phyloP scores from a whole-genome alignment of 2,797 vertebrate genomes.

The Botia kubotai region DNA sequence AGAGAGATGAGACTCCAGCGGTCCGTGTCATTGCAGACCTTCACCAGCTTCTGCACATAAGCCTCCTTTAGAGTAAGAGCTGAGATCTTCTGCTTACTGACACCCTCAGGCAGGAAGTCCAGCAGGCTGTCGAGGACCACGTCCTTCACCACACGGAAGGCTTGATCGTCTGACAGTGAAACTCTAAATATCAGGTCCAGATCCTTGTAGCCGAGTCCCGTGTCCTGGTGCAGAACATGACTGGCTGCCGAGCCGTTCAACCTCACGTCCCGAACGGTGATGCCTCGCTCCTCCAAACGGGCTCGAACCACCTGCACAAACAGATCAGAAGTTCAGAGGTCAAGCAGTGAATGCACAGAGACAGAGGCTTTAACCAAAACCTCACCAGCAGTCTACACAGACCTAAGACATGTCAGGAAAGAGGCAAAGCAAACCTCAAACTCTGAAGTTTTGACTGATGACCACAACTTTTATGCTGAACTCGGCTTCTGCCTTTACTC shows the following conservation, averaged over 20 bases:
- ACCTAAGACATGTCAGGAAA: background rate
- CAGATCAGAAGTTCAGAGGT: background rate
- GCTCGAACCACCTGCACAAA: slow-evolving; percentile 81
- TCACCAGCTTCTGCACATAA: slow-evolving; percentile 88
- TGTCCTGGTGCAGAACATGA: slow-evolving; percentile 85
- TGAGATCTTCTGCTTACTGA: slow-evolving; percentile 86
- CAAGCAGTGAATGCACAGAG: background rate
- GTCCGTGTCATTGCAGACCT: slow-evolving; percentile 86
- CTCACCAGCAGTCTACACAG: background rate
- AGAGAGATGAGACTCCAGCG: slow-evolving; percentile 90
- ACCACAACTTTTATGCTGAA: background rate
- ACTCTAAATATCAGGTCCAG: slow-evolving; percentile 86
- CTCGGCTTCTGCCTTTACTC: background rate
- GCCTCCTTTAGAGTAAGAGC: slow-evolving; percentile 87
- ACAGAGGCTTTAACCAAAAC: background rate
- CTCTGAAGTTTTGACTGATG: background rate
- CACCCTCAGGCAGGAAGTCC: slow-evolving; percentile 84
- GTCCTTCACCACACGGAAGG: slow-evolving; percentile 85
- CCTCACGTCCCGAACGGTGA: slow-evolving; percentile 78
- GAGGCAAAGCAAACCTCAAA: too few relatives aligned
- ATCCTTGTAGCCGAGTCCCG: slow-evolving; percentile 87
- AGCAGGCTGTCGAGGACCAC: slow-evolving; percentile 87
- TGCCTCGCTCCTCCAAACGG: slow-evolving; percentile 80
- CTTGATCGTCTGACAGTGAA: slow-evolving; percentile 78
- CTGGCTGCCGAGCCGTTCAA: slow-evolving; percentile 87